These are phyloP conservation scores for Eurosta solidaginis DNA, from an alignment of 1,140 invertebrate genomes.

Conservation along the genomic window DNA sequence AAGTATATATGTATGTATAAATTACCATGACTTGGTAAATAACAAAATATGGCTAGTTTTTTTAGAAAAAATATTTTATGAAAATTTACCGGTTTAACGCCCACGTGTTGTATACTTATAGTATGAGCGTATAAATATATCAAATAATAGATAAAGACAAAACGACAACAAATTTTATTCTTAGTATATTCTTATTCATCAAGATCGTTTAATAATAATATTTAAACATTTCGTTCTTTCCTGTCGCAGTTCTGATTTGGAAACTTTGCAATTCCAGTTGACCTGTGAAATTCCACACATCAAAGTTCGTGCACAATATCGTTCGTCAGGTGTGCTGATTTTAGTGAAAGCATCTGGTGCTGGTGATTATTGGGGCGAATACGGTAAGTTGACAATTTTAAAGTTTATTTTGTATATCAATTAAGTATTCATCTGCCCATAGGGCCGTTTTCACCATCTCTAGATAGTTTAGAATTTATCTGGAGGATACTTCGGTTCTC, in stretches of 20 bases:
- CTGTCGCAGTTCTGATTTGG: constrained; percentile 69
- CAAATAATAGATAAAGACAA: no score
- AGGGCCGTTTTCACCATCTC: no score
- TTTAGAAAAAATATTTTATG: no score
- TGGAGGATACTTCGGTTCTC: not conserved
- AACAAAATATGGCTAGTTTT: no score
- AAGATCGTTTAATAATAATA: not conserved
- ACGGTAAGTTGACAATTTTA: constrained; percentile 65
- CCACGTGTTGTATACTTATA: no score
- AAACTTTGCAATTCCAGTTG: constrained; percentile 78
- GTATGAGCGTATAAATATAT: no score
- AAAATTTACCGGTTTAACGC: no score
- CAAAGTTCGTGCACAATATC: constrained; percentile 73
- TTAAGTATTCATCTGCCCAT: not conserved
- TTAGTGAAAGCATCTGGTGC: constrained; percentile 78
- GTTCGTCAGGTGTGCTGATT: constrained; percentile 77
- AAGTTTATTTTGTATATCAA: no score
- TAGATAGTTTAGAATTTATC: not conserved
- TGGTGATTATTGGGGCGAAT: constrained; percentile 86
- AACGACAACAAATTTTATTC: no score
- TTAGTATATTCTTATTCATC: not conserved
- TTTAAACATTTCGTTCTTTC: not conserved
- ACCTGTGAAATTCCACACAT: constrained; percentile 78
- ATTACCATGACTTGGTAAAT: no score
- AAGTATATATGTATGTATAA: no score